phyloP scores from a whole-genome alignment of 2,888 invertebrate species.

The Cryptus armator region DNA sequence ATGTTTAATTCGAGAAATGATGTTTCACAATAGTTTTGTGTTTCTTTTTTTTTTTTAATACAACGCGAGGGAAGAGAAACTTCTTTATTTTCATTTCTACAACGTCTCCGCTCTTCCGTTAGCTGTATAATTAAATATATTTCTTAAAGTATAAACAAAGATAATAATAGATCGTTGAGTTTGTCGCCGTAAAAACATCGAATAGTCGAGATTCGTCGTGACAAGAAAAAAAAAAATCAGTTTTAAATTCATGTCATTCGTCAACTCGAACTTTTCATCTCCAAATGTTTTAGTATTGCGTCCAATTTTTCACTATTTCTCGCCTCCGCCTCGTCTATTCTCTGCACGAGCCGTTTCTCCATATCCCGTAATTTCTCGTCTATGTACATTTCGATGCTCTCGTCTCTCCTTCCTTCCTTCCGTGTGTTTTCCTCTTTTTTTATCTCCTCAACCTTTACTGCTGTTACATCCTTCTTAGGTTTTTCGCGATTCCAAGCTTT shows the following conservation, averaged over 20 bases:
- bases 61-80: constrained; percentile 40
- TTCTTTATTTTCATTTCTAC: constrained; percentile 59
- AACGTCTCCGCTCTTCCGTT: constrained; percentile 27
- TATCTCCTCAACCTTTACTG: background rate
- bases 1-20: constrained; percentile 16
- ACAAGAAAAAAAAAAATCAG: background rate
- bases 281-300: constrained; percentile 76
- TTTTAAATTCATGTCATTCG: background rate
- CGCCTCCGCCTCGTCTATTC: constrained; percentile 79
- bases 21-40: constrained; percentile 46
- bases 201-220: background rate
- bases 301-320: constrained; percentile 82
- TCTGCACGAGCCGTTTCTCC: constrained; percentile 79
- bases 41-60: constrained; percentile 13
- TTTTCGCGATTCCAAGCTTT: constrained; percentile 20
- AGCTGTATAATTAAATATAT: constrained; percentile 53
- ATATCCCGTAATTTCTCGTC: constrained; percentile 80
- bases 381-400: constrained; percentile 76
- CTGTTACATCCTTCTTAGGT: background rate
- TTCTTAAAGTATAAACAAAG: constrained; percentile 49
- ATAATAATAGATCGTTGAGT: constrained; percentile 5
- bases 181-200: background rate
- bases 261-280: constrained; percentile 39
- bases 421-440: background rate
- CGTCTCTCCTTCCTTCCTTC: background rate